A percentile compares a stretch with the other conserved stretches of the same genome.
Conservation (phyloP, 1,140 invertebrate species). For the Drosophila persimilis region DNA sequence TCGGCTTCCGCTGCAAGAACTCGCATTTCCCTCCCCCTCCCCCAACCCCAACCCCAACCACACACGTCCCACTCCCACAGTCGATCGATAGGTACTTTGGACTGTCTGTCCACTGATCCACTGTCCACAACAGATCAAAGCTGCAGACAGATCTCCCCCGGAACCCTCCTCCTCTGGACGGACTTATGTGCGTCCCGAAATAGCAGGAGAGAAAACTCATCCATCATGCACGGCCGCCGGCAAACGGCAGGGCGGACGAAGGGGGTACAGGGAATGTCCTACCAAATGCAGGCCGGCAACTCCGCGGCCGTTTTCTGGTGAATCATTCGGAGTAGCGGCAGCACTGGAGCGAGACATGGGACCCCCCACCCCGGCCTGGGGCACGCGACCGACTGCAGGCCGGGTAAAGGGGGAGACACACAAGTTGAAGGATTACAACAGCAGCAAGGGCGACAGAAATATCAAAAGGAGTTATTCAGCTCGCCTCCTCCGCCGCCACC, state of each 20-base stretch:
- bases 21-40: not conserved
- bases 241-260: not conserved
- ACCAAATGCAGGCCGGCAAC: constrained; percentile 37
- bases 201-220: constrained; percentile 54
- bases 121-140: constrained; percentile 27
- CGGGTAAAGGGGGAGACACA: constrained; percentile 11
- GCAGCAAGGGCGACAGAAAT: constrained; percentile 4
- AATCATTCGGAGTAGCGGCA: constrained; percentile 25
- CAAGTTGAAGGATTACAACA: constrained; percentile 50
- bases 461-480: constrained; percentile 33
- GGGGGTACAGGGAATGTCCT: not conserved
- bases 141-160: not conserved
- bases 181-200: constrained; percentile 21
- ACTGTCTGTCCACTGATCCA: too few species aligned
- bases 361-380: constrained; percentile 5
- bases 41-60: not conserved
- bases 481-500: too few species aligned
- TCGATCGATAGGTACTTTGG: too few species aligned
- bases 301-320: constrained; percentile 24
- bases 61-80: too few species aligned
- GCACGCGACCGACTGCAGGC: constrained; percentile 64
- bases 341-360: constrained; percentile 4
- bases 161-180: too few species aligned
- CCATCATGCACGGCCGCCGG: constrained; percentile 42
- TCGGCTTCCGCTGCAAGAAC: constrained; percentile 31